These are phyloP conservation scores for Ifrita kowaldi DNA, from an alignment of 2,113 vertebrate genomes.

Conservation along the genomic window DNA sequence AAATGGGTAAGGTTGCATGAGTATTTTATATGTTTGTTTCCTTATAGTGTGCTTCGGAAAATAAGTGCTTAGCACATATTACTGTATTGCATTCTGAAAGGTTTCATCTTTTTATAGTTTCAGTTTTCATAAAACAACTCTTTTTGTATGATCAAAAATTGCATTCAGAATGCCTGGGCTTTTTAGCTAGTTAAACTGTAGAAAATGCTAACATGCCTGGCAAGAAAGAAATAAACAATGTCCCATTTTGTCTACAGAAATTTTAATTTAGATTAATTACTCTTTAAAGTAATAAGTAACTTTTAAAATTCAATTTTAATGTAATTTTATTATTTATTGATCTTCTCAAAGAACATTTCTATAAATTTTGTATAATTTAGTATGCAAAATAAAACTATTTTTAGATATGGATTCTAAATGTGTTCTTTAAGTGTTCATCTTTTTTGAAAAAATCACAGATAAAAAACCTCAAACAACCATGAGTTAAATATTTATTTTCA, in stretches of 20 bases:
- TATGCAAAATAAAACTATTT: neutral
- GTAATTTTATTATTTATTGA: neutral
- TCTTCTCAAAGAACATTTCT: neutral
- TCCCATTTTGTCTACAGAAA: neutral
- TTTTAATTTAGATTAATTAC: neutral
- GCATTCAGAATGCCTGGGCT: neutral
- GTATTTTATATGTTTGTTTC: neutral
- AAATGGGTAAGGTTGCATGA: constrained; percentile 22
- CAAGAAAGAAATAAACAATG: neutral
- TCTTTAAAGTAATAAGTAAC: neutral
- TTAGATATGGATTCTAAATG: neutral
- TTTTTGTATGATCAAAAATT: neutral
- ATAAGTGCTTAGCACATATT: neutral
- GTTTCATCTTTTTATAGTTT: neutral
- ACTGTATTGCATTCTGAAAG: neutral
- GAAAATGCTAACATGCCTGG: neutral
- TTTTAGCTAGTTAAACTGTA: neutral
- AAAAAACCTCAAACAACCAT: neutral
- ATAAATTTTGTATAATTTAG: neutral
- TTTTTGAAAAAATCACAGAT: neutral
- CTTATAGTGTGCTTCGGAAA: neutral
- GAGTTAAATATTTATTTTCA: neutral
- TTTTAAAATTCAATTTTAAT: neutral
- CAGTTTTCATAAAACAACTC: neutral
- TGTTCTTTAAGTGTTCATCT: neutral